phyloP scores from a whole-genome alignment of 2,113 vertebrate species.

The Brachionichthys hirsutus region DNA sequence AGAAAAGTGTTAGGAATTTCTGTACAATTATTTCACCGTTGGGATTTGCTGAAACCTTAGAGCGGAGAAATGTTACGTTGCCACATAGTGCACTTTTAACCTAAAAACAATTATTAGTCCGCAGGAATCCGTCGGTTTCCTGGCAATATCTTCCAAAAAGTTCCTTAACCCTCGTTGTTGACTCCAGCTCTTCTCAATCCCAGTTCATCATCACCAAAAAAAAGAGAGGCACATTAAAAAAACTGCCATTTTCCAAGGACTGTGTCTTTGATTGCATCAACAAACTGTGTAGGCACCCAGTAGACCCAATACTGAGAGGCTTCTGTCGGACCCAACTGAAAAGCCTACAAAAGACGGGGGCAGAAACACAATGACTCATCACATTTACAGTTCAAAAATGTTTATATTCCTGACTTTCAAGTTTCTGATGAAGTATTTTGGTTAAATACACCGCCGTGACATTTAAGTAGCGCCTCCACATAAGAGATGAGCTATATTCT shows the following conservation, averaged over 20 bases:
- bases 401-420: not conserved
- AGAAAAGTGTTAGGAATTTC: conserved; percentile 82
- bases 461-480: not conserved
- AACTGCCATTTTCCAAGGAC: conserved; percentile 99
- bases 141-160: conserved; percentile 64
- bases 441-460: no score
- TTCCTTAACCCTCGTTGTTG: conserved; percentile 65
- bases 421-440: no score
- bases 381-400: not conserved
- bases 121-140: conserved; percentile 73
- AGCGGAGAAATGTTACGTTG: conserved; percentile 75
- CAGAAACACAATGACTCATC: not conserved
- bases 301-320: conserved; percentile 99
- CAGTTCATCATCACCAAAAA: conserved; percentile 85
- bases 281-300: conserved; percentile 98
- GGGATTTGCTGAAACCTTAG: conserved; percentile 75
- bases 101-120: conserved; percentile 76
- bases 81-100: conserved; percentile 77
- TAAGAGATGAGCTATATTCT: not conserved
- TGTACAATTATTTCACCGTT: conserved; percentile 79
- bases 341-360: conserved; percentile 80
- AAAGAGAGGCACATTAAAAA: conserved; percentile 99
- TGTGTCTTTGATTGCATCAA: conserved; percentile 99
- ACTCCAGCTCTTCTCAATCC: conserved; percentile 77
- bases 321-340: conserved; percentile 99